Evolutionary conservation across 2,113 vertebrate genomes (phyloP), one percentile per base, ranked within the genome.

Genomic region (Scytalopus superciliaris): DNA sequence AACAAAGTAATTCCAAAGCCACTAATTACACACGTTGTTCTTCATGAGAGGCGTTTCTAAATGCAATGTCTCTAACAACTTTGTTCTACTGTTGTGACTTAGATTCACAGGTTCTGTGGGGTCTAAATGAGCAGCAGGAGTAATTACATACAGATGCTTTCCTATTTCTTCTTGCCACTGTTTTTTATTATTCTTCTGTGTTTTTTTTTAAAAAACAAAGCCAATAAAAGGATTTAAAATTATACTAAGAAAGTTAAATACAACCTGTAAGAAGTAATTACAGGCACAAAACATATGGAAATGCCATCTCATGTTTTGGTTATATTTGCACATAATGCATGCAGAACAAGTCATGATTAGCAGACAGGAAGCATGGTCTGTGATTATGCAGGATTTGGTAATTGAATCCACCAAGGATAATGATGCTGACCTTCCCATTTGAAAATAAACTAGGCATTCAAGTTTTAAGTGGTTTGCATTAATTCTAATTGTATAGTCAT

Each of bases 341-440:
- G 75, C 80, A 89, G 70, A 76, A 33, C 35, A 95, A 97, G 85
- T 81, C 28, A 35, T 87, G 92, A 89, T 95, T 91, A 97, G 94
- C 90, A 96, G 93, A 94, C 93, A 96, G 92, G 96, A 97, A 96
- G 89, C 57, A 67, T 7, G 14, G 27, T 45, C 75, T 77, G 72
- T 74, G 88, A 96, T 96, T 96, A 96, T 87, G 86, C 84, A 95
- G 93, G 90, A 89, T 95, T 94, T 97, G 81, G 95, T 95, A 96
- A 97, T 90, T 97, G 94, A 97, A 96, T 95, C 80, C 73, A 92
- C 95, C 80, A 95, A 97, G 93, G 96, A 96, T 95, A 97, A 97
- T 95, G 96, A 97, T 79, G 92, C 85, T 96, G 94, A 97, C 96
- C 93, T 98, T 97, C 94, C 92, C 79, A 94, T 94, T 93, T 44